A percentile compares a stretch with the other conserved stretches of the same genome.
These are phyloP conservation scores for Echiichthys vipera DNA, from an alignment of 2,797 vertebrate genomes.

Conservation along the genomic window DNA sequence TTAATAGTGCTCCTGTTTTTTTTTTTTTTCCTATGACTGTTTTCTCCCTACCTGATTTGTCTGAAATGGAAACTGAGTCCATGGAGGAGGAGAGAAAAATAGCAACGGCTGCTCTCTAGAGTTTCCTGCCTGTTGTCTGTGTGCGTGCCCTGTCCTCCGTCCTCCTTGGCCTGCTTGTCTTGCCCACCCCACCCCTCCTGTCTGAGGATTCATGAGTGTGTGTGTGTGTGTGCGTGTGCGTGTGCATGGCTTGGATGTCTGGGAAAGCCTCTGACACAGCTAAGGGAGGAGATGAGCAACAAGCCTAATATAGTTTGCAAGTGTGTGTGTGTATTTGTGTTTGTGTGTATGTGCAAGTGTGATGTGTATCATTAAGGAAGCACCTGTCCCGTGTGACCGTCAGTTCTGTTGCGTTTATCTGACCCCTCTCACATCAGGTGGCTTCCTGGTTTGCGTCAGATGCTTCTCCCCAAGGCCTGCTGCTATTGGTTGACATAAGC, in stretches of 20 bases:
- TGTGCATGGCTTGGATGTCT: constrained; percentile 76
- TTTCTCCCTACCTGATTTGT: constrained; percentile 60
- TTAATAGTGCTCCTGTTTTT: constrained; percentile 33
- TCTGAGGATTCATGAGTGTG: constrained; percentile 74
- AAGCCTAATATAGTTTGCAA: constrained; percentile 72
- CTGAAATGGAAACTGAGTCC: constrained; percentile 69
- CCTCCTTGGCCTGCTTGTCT: constrained; percentile 69
- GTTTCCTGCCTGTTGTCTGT: constrained; percentile 82
- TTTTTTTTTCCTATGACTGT: constrained; percentile 25
- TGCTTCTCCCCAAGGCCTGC: constrained; percentile 80
- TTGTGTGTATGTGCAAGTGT: constrained; percentile 53
- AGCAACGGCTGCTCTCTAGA: constrained; percentile 73
- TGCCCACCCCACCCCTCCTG: constrained; percentile 55
- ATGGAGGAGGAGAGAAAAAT: constrained; percentile 72
- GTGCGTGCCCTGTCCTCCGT: constrained; percentile 84
- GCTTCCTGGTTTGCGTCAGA: constrained; percentile 97
- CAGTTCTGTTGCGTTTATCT: constrained; percentile 89
- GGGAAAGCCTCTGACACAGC: constrained; percentile 85
- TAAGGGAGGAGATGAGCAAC: constrained; percentile 81
- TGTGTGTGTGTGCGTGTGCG: constrained; percentile 23
- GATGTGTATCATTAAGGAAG: constrained; percentile 89
- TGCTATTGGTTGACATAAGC: constrained; percentile 76
- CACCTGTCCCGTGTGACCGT: constrained; percentile 92
- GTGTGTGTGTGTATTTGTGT: constrained; percentile 57
- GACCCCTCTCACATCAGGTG: constrained; percentile 95